A percentile compares a stretch with the other conserved stretches of the same genome.
These are phyloP conservation scores for Trachythela sp. DNA, from an alignment of 64 coral and sea anemone species.

Conservation along the genomic window DNA sequence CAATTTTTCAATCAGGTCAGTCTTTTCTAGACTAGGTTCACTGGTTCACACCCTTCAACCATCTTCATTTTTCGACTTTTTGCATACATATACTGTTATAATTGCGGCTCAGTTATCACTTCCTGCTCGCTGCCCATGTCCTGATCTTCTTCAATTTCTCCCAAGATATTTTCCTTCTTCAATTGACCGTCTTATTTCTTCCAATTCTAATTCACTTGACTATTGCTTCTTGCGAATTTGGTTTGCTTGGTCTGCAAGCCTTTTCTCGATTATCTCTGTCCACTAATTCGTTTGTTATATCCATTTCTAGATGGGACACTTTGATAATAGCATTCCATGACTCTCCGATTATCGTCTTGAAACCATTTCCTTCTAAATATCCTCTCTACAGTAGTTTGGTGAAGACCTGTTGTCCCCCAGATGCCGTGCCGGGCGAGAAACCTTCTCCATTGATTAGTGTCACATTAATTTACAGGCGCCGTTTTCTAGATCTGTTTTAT, in stretches of 20 bases:
- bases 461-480: conserved; percentile 34
- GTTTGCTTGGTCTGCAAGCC: not conserved
- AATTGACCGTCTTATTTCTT: not conserved
- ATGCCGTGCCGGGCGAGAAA: conserved; percentile 30
- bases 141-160: not conserved
- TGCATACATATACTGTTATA: no score
- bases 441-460: not conserved
- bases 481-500: not conserved
- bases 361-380: conserved; percentile 19
- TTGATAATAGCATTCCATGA: conserved; percentile 21
- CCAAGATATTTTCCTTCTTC: not conserved
- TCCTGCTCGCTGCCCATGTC: no score
- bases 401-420: conserved; percentile 36
- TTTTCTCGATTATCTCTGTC: conserved; percentile 4
- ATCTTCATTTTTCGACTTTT: no score
- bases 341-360: conserved; percentile 16
- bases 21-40: no score
- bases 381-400: conserved; percentile 17
- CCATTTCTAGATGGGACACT: conserved; percentile 11
- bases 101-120: no score
- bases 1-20: no score
- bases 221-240: not conserved
- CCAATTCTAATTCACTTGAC: not conserved
- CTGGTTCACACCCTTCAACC: no score
- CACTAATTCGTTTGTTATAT: conserved; percentile 35